phyloP scores from a whole-genome alignment of 1,140 invertebrate genomes.

The Cydia splendana region DNA sequence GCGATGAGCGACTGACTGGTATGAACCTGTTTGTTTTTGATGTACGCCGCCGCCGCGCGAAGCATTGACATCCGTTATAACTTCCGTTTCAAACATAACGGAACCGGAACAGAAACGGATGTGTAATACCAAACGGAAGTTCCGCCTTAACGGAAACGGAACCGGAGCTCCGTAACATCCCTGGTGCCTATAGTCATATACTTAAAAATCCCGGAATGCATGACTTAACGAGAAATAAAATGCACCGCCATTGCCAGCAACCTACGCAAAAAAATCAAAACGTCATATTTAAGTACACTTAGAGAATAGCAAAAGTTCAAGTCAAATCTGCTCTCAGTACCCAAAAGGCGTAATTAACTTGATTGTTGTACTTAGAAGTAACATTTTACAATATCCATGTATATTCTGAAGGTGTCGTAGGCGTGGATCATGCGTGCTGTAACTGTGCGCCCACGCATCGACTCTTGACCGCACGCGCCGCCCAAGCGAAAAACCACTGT shows the following conservation, averaged over 20 bases:
- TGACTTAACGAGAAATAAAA: too few species aligned
- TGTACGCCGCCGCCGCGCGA: too few species aligned
- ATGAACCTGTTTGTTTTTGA: too few species aligned
- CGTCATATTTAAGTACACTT: neutral
- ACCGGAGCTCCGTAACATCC: too few species aligned
- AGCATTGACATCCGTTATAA: too few species aligned
- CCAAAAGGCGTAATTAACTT: neutral
- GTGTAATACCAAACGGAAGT: too few species aligned
- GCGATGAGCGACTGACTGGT: too few species aligned
- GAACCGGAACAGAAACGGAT: too few species aligned
- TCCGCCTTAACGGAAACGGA: too few species aligned
- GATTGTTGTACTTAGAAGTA: neutral
- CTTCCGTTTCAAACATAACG: too few species aligned
- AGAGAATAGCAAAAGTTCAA: slow-evolving; percentile 2
- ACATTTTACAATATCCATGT: neutral
- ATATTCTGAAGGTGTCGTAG: slow-evolving; percentile 15
- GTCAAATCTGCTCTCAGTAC: neutral
- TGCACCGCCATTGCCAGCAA: neutral
- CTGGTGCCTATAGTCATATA: too few species aligned
- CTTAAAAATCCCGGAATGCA: too few species aligned
- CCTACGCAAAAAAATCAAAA: neutral
- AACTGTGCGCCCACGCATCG: slow-evolving; percentile 3
- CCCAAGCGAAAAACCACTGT: neutral
- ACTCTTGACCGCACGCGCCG: slow-evolving; percentile 10
- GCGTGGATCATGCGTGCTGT: slow-evolving; percentile 17